phyloP scores from a whole-genome alignment of 2,113 vertebrate genomes.

The Erpornis zantholeuca region DNA sequence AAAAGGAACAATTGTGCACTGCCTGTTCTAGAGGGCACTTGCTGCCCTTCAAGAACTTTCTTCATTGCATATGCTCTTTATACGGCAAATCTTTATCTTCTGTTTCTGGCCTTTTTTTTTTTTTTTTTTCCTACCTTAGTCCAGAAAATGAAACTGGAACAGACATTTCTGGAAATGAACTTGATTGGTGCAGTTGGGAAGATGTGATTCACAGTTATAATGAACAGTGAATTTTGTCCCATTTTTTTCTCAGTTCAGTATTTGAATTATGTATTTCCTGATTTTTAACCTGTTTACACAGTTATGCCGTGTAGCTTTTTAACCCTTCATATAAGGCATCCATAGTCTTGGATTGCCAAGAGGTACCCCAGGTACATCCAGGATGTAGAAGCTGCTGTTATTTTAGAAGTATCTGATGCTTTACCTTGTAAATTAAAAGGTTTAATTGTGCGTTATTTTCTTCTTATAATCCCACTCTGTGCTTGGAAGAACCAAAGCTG shows the following conservation, averaged over 20 bases:
- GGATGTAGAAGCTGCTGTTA: neutral
- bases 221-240: slow-evolving; percentile 44
- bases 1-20: slow-evolving; percentile 57
- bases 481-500: slow-evolving; percentile 37
- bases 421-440: neutral
- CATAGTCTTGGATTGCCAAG: neutral
- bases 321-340: neutral
- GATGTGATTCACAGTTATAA: slow-evolving; percentile 45
- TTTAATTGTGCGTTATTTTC: slow-evolving; percentile 28
- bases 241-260: neutral
- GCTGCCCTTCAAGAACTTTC: slow-evolving; percentile 71
- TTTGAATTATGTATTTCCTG: neutral
- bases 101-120: neutral
- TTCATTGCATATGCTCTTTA: slow-evolving; percentile 27
- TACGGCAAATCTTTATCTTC: slow-evolving; percentile 40
- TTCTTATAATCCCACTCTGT: slow-evolving; percentile 31
- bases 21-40: slow-evolving; percentile 62
- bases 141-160: slow-evolving; percentile 74
- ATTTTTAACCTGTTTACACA: neutral
- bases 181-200: slow-evolving; percentile 57
- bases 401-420: neutral
- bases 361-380: neutral
- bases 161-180: slow-evolving; percentile 69
- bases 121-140: slow-evolving; percentile 2
- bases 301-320: neutral